These are phyloP conservation scores for Drosophila buzzatii DNA, from an alignment of 2,888 invertebrate species.

Conservation along the genomic window DNA sequence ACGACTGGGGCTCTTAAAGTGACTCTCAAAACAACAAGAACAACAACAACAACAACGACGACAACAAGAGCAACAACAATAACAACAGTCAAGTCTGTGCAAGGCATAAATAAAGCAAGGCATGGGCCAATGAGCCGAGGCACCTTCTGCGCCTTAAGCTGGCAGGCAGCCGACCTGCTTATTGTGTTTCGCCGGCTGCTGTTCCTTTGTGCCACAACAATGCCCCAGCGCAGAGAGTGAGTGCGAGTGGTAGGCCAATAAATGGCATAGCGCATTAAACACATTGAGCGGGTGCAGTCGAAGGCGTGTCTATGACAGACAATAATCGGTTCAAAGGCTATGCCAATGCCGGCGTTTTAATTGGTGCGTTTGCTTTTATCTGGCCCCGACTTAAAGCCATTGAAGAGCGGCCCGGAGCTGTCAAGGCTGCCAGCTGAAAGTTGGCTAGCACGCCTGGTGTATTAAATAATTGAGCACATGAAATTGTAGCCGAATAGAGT, in stretches of 20 bases:
- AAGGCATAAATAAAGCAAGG: constrained; percentile 67
- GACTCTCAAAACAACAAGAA: constrained; percentile 53
- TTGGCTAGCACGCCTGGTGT: constrained; percentile 43
- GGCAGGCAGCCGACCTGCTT: constrained; percentile 28
- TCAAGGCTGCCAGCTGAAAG: constrained; percentile 21
- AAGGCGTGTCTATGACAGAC: constrained; percentile 66
- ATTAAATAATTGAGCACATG: constrained; percentile 74
- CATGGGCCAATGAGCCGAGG: constrained; percentile 56
- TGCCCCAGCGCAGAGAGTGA: constrained; percentile 2
- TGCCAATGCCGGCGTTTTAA: constrained; percentile 65
- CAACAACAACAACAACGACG: constrained; percentile 3
- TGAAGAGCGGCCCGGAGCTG: constrained; percentile 21
- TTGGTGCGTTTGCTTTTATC: constrained; percentile 44
- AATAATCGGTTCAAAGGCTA: constrained; percentile 67
- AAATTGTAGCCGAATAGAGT: constrained; percentile 58
- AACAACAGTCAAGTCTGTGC: constrained; percentile 40
- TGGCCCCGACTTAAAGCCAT: constrained; percentile 54
- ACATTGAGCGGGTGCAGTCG: constrained; percentile 56
- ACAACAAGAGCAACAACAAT: constrained; percentile 18
- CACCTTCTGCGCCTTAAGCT: constrained; percentile 65
- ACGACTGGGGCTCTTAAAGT: constrained; percentile 53
- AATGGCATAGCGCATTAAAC: constrained; percentile 66
- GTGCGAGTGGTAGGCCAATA: constrained; percentile 40
- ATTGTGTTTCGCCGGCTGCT: constrained; percentile 34
- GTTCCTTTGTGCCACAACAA: constrained; percentile 54